phyloP scores from a whole-genome alignment of 2,888 invertebrate genomes.

The Netelia melanura region DNA sequence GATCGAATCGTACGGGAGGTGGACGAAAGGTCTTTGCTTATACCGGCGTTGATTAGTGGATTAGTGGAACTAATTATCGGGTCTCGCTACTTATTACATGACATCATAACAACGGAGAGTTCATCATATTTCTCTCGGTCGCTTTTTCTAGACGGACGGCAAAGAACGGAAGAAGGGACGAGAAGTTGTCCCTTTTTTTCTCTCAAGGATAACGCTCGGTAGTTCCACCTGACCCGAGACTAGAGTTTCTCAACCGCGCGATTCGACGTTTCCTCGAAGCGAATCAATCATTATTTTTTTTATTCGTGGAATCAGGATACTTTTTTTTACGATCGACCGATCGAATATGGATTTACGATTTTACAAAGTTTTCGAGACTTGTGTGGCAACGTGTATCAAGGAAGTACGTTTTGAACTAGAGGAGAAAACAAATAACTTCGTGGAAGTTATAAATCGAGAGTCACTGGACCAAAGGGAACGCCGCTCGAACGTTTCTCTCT shows the following conservation, averaged over 20 bases:
- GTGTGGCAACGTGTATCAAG: not conserved
- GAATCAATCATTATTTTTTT: constrained; percentile 15
- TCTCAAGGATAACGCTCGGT: constrained; percentile 60
- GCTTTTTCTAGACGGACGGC: not conserved
- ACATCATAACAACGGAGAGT: not conserved
- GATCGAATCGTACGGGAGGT: not conserved
- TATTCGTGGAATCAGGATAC: constrained; percentile 7
- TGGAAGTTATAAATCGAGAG: constrained; percentile 68
- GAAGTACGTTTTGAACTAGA: constrained; percentile 6
- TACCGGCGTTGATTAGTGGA: constrained; percentile 51
- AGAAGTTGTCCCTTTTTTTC: constrained; percentile 73
- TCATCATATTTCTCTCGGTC: constrained; percentile 36
- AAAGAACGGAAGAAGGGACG: not conserved
- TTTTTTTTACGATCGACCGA: constrained; percentile 8
- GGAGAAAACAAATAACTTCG: constrained; percentile 10
- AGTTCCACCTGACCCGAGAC: not conserved
- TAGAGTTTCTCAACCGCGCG: constrained; percentile 35
- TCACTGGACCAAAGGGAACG: constrained; percentile 79
- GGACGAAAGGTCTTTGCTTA: not conserved
- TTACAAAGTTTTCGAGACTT: constrained; percentile 16
- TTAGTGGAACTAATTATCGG: constrained; percentile 79
- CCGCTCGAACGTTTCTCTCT: constrained; percentile 64
- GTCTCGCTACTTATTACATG: constrained; percentile 71
- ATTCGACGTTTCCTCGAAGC: constrained; percentile 6
- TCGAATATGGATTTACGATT: constrained; percentile 11